phyloP scores from a whole-genome alignment of 2,113 vertebrate genomes.

The Aldabrachelys gigantea region DNA sequence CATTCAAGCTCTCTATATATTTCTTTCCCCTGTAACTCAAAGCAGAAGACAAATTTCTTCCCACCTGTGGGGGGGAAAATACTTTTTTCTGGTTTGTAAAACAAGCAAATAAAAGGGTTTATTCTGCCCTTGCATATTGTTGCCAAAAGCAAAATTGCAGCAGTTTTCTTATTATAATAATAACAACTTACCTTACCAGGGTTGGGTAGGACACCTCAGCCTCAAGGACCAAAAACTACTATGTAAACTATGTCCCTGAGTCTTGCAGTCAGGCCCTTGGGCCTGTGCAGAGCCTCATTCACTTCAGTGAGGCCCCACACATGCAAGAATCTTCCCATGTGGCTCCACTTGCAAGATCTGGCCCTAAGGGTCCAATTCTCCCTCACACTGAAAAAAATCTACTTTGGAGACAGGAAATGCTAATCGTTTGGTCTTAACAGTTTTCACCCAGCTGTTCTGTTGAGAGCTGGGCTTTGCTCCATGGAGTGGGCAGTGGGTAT shows the following conservation, averaged over 20 bases:
- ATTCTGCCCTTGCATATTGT: constrained; percentile 19
- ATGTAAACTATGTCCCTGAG: not conserved
- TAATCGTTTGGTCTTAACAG: not conserved
- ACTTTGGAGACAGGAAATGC: not conserved
- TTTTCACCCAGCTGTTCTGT: not conserved
- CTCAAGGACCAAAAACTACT: not conserved
- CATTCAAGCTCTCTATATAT: constrained; percentile 61
- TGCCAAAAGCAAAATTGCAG: constrained; percentile 27
- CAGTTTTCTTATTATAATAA: not conserved
- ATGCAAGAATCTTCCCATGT: not conserved
- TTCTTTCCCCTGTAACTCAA: constrained; percentile 69
- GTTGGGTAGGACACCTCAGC: not conserved
- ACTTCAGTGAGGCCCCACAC: too few species aligned
- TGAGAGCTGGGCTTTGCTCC: not conserved
- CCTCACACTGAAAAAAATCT: not conserved
- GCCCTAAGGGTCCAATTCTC: not conserved
- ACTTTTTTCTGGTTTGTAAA: not conserved
- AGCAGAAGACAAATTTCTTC: constrained; percentile 68
- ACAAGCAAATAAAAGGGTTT: not conserved
- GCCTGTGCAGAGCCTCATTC: not conserved
- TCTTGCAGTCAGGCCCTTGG: not conserved
- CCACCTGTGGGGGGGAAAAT: constrained; percentile 51
- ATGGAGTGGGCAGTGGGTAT: not conserved
- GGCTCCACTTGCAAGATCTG: not conserved
- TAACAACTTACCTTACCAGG: too few species aligned